Percentiles rank a stretch among this genome's conserved stretches.
Conservation (phyloP, 2,113 vertebrate species). For the Sakesphorus luctuosus region DNA sequence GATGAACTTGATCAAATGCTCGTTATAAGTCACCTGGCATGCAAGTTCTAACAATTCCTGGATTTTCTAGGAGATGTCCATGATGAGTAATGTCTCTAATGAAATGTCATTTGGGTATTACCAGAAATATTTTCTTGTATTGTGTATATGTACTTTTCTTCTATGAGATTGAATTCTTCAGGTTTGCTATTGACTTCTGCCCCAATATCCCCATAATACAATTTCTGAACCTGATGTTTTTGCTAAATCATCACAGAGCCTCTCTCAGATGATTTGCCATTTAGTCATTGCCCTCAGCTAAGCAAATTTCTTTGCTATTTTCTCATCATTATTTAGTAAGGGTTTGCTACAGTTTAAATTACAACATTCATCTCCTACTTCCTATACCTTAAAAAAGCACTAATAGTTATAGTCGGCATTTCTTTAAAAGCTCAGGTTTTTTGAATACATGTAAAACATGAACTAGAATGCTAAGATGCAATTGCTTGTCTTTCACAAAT, state of each 20-base stretch:
- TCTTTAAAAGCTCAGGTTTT: neutral
- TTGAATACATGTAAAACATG: neutral
- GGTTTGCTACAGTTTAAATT: neutral
- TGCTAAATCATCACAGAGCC: neutral
- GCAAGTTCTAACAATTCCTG: neutral
- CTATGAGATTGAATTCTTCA: neutral
- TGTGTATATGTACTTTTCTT: too few relatives aligned
- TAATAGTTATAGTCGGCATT: neutral
- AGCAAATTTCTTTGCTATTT: neutral
- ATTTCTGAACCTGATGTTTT: neutral
- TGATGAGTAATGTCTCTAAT: neutral
- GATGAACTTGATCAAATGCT: neutral
- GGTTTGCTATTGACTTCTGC: neutral
- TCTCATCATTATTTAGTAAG: neutral
- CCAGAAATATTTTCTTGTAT: neutral
- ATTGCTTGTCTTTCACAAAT: neutral
- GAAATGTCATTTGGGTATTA: neutral
- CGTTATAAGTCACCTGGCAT: neutral
- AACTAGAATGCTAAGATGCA: neutral
- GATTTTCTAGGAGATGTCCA: neutral
- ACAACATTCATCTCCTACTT: neutral
- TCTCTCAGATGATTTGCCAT: neutral
- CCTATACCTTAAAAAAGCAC: neutral
- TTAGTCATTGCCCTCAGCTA: neutral
- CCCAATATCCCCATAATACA: neutral